These are phyloP conservation scores for Spilarctia lutea DNA, from an alignment of 2,888 invertebrate species.

Conservation along the genomic window DNA sequence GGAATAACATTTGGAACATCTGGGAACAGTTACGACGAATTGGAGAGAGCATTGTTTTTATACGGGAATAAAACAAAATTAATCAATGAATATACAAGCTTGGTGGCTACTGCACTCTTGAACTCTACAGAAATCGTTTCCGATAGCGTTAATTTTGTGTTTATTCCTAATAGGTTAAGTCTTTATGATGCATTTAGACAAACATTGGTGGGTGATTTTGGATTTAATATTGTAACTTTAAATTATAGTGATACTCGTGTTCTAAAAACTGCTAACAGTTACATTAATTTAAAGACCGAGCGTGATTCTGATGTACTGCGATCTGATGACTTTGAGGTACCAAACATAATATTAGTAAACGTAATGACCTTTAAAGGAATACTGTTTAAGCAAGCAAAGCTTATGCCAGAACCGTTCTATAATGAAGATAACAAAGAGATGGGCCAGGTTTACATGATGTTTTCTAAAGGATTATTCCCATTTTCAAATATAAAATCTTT, in stretches of 20 bases:
- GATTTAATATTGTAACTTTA: constrained; percentile 68
- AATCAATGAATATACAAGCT: constrained; percentile 65
- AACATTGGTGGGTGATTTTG: constrained; percentile 68
- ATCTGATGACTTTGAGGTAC: constrained; percentile 83
- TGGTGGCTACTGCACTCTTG: constrained; percentile 65
- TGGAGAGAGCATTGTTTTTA: constrained; percentile 71
- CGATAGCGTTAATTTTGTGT: constrained; percentile 74
- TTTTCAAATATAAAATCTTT: constrained; percentile 85
- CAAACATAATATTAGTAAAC: constrained; percentile 89
- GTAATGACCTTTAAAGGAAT: constrained; percentile 90
- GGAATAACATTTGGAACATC: constrained; percentile 75
- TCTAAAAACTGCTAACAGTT: constrained; percentile 69
- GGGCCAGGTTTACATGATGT: constrained; percentile 91
- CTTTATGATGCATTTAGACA: constrained; percentile 62
- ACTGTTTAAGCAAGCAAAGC: constrained; percentile 87
- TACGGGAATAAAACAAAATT: constrained; percentile 60
- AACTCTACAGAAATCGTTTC: constrained; percentile 68
- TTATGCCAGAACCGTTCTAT: constrained; percentile 85
- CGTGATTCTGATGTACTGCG: constrained; percentile 72
- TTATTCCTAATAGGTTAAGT: constrained; percentile 70
- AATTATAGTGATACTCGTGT: constrained; percentile 70
- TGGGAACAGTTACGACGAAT: constrained; percentile 67
- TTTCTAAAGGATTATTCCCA: constrained; percentile 85
- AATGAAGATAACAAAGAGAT: constrained; percentile 83
- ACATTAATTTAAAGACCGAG: constrained; percentile 72